These are phyloP conservation scores for Neodontobutis hainanensis DNA, from an alignment of 2,113 vertebrate species.

Conservation along the genomic window DNA sequence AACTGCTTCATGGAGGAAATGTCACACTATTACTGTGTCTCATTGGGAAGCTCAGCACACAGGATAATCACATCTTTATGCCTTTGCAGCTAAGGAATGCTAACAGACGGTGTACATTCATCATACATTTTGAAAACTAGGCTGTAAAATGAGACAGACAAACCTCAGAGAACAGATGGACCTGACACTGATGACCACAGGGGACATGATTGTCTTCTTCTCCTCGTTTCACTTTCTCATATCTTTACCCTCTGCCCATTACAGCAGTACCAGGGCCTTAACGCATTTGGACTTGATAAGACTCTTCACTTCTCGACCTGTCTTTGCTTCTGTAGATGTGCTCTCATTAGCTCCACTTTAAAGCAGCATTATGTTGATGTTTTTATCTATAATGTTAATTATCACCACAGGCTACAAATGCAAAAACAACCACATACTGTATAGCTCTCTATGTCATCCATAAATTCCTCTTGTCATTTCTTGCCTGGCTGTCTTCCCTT, in stretches of 20 bases:
- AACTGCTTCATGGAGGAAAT: conserved; percentile 2
- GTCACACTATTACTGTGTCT: background rate
- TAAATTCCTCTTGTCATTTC: background rate
- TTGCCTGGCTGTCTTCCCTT: background rate
- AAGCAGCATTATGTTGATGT: conserved; percentile 3
- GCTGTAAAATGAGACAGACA: background rate
- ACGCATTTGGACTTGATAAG: no score
- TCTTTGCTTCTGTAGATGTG: background rate
- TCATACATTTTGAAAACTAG: no score
- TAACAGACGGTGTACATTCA: background rate
- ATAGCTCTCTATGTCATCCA: background rate
- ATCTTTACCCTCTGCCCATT: background rate
- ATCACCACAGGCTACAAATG: conserved; percentile 1
- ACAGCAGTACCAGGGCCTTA: background rate
- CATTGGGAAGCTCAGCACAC: conserved; percentile 18
- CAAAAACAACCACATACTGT: conserved; percentile 1
- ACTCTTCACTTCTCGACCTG: background rate
- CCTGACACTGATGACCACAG: conserved; percentile 41
- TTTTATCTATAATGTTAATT: conserved; percentile 9
- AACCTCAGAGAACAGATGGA: conserved; percentile 47
- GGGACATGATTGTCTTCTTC: conserved; percentile 11
- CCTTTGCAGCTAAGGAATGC: conserved; percentile 24
- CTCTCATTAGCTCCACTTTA: conserved; percentile 10
- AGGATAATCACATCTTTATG: conserved; percentile 16
- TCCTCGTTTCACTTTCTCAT: conserved; percentile 4